Conservation (phyloP, 2,797 vertebrate species). For the Carcharodon carcharias region DNA sequence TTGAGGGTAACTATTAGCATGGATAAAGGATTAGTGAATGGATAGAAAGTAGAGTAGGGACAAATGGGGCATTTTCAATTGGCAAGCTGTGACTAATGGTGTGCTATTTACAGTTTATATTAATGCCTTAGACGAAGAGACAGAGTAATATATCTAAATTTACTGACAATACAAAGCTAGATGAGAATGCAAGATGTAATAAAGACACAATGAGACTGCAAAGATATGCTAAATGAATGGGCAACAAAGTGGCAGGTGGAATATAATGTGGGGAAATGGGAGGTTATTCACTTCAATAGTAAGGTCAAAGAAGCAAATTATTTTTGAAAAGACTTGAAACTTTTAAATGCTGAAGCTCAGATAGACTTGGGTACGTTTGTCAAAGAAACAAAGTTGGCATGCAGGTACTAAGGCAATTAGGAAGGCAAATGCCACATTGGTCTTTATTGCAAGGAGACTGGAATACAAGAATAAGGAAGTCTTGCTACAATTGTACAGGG, state of each 20-base stretch:
- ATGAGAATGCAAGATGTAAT: background rate
- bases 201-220: background rate
- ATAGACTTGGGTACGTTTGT: too few relatives aligned
- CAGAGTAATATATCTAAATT: background rate
- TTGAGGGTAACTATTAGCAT: background rate
- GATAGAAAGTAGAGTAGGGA: background rate
- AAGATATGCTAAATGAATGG: background rate
- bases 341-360: background rate
- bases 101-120: background rate
- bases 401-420: too few relatives aligned
- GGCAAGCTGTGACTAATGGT: too few relatives aligned
- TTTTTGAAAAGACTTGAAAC: background rate
- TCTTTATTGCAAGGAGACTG: too few relatives aligned
- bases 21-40: background rate
- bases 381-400: too few relatives aligned
- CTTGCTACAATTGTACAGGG: too few relatives aligned
- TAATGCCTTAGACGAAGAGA: background rate
- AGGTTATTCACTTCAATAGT: too few relatives aligned
- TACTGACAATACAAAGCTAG: background rate
- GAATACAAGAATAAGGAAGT: too few relatives aligned
- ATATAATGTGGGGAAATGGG: background rate
- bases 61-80: background rate
- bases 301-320: background rate
- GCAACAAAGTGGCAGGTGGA: background rate
- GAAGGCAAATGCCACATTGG: too few relatives aligned